Evolutionary conservation across 2,113 vertebrate species (phyloP).

Genomic region (Dasyurus viverrinus): DNA sequence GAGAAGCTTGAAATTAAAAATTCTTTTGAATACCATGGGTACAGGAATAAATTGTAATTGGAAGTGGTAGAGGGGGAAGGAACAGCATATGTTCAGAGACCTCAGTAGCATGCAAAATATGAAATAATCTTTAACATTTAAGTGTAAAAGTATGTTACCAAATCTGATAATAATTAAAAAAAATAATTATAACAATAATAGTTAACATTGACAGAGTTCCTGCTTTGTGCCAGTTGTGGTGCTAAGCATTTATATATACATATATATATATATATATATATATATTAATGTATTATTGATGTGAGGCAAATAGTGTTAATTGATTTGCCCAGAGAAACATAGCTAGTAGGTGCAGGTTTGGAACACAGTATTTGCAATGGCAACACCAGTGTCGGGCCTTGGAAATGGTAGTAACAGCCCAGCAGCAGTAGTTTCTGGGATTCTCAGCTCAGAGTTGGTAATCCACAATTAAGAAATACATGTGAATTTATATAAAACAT

Average conservation of each 20-base stretch:
- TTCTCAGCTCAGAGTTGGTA: background rate
- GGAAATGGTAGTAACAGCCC: background rate
- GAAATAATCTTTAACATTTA: background rate
- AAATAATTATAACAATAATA: background rate
- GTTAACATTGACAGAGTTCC: background rate
- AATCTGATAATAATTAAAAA: background rate
- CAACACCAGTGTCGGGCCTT: too few species aligned
- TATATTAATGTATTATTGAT: too few species aligned
- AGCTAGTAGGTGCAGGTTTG: background rate
- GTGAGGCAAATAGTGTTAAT: background rate
- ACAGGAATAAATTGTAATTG: background rate
- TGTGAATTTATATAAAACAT: too few species aligned
- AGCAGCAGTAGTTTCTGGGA: too few species aligned
- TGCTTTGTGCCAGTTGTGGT: background rate
- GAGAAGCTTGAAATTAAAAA: background rate
- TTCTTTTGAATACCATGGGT: background rate
- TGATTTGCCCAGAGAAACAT: background rate
- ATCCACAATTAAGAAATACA: too few species aligned
- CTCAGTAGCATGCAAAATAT: background rate
- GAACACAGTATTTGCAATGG: background rate
- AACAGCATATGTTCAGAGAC: background rate
- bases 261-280: too few species aligned
- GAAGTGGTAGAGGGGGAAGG: background rate
- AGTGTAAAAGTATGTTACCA: background rate
- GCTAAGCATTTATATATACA: background rate